Conservation (phyloP, 2,113 vertebrate species). For the Notiomystis cincta region DNA sequence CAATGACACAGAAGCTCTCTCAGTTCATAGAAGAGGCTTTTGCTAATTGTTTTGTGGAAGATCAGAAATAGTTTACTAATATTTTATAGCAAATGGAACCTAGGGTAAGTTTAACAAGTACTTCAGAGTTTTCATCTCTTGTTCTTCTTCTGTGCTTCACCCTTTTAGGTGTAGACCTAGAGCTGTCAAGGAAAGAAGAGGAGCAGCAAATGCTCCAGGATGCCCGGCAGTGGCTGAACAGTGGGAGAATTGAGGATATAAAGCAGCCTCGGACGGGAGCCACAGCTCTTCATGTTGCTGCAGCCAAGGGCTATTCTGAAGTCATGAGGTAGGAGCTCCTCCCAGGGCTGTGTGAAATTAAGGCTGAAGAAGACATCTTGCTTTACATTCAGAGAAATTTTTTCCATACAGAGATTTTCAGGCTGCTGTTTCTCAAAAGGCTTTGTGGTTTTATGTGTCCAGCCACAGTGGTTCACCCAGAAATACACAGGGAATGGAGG, state of each 20-base stretch:
- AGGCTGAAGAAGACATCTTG: background rate
- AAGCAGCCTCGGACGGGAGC: slow-evolving; percentile 85
- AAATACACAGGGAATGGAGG: background rate
- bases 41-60: background rate
- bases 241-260: slow-evolving; percentile 76
- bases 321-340: slow-evolving; percentile 83
- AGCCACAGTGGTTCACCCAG: background rate
- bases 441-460: background rate
- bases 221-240: slow-evolving; percentile 85
- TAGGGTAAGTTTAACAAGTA: background rate
- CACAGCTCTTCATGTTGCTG: slow-evolving; percentile 90
- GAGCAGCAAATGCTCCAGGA: slow-evolving; percentile 91
- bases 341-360: background rate
- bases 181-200: slow-evolving; percentile 83
- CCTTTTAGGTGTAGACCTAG: slow-evolving; percentile 82
- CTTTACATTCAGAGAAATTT: background rate
- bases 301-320: slow-evolving; percentile 92
- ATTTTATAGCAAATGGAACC: background rate
- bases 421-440: background rate
- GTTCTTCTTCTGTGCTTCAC: background rate
- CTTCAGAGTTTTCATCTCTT: background rate
- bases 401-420: background rate
- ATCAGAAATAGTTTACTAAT: background rate
- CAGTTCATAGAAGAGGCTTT: background rate
- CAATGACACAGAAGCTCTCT: background rate